These are phyloP conservation scores for Tipula confusa DNA, from an alignment of 2,888 invertebrate genomes.

Conservation along the genomic window DNA sequence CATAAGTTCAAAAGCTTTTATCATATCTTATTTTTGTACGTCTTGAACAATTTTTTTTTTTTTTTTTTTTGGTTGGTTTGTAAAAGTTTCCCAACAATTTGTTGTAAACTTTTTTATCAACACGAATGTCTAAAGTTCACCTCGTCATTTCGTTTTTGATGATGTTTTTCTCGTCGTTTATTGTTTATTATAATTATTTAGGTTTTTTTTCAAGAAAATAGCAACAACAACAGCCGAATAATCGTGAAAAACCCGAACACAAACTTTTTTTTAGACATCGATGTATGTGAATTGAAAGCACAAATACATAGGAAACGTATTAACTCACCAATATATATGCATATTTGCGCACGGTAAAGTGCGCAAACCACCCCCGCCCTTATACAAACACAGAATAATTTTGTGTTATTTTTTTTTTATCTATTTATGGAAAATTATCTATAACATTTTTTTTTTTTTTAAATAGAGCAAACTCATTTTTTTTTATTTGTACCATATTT, in stretches of 20 bases:
- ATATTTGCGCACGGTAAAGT: neutral
- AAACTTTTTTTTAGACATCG: neutral
- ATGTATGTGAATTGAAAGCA: neutral
- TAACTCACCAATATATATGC: neutral
- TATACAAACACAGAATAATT: neutral
- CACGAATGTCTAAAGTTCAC: neutral
- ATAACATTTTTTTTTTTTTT: neutral
- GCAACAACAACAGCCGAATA: neutral
- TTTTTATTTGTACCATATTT: neutral
- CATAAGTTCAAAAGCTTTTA: too few relatives aligned
- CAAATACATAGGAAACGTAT: neutral
- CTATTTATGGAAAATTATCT: neutral
- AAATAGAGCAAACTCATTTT: neutral
- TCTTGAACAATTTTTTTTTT: too few relatives aligned
- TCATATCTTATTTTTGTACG: too few relatives aligned
- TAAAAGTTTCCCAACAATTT: too few relatives aligned
- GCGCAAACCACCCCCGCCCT: slow-evolving; percentile 1
- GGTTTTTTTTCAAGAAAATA: neutral
- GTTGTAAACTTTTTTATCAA: neutral
- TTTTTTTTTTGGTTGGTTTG: too few relatives aligned
- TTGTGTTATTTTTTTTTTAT: neutral
- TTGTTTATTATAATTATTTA: neutral
- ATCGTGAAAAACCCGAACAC: neutral
- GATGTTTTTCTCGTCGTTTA: neutral
- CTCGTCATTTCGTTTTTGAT: neutral